phyloP scores from a whole-genome alignment of 2,888 invertebrate genomes.

The Drosophila algonquin region DNA sequence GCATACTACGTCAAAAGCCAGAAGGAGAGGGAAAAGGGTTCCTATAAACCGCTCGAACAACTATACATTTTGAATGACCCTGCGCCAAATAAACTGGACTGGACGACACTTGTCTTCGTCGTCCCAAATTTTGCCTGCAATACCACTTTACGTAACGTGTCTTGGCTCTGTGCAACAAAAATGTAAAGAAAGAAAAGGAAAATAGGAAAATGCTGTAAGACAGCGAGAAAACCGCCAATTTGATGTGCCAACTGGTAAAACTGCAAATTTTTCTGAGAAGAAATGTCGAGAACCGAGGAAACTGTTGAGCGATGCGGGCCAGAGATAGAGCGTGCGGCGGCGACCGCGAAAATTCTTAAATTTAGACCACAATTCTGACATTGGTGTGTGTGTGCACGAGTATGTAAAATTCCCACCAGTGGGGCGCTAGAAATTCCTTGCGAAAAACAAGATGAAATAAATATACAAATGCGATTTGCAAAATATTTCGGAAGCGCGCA shows the following conservation, averaged over 20 bases:
- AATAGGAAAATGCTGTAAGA: background rate
- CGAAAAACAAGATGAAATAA: background rate
- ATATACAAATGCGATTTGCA: background rate
- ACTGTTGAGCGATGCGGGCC: conserved; percentile 9
- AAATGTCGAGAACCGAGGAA: conserved; percentile 41
- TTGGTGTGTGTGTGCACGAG: conserved; percentile 8
- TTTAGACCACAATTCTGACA: conserved; percentile 28
- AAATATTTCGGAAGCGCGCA: conserved; percentile 16
- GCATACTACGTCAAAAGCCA: conserved; percentile 30
- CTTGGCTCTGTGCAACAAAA: conserved; percentile 2
- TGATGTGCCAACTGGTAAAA: conserved; percentile 31
- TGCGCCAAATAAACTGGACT: conserved; percentile 1
- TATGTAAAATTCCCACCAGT: too few relatives aligned
- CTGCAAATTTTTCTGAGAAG: background rate
- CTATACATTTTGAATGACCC: conserved; percentile 38
- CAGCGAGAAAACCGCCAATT: conserved; percentile 23
- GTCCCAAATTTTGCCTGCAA: background rate
- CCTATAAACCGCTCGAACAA: conserved; percentile 20
- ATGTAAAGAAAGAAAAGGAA: background rate
- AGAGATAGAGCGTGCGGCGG: background rate
- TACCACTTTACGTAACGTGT: conserved; percentile 42
- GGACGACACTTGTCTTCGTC: background rate
- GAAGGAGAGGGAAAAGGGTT: conserved; percentile 6
- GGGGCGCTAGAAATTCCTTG: background rate
- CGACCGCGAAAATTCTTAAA: conserved; percentile 68